A percentile compares a stretch with the other conserved stretches of the same genome.
phyloP scores from a whole-genome alignment of 2,888 invertebrate species.

The Ypsolopha sequella region DNA sequence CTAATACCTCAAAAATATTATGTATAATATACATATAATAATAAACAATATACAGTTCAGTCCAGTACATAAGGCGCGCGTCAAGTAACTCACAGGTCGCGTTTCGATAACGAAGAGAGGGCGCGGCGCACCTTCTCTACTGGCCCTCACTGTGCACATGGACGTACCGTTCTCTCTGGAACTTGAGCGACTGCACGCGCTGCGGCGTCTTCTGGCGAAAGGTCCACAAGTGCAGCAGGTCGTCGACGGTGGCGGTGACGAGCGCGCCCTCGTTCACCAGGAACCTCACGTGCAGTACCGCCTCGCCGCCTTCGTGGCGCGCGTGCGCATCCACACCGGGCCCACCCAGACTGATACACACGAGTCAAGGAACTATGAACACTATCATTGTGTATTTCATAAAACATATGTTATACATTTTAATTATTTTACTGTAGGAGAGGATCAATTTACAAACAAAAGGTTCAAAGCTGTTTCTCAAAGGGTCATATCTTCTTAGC shows the following conservation, averaged over 20 bases:
- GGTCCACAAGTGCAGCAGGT: constrained; percentile 97
- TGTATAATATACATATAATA: no score
- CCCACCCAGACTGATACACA: constrained; percentile 83
- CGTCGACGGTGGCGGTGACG: constrained; percentile 95
- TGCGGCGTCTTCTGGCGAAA: constrained; percentile 94
- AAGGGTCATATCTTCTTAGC: no score
- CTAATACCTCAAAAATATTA: no score
- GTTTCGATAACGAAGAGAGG: no score
- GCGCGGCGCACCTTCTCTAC: no score
- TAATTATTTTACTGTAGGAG: no score
- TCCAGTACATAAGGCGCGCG: not conserved
- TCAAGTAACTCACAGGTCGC: not conserved
- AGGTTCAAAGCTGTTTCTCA: no score
- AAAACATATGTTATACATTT: not conserved
- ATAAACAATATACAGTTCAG: no score
- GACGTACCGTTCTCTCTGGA: constrained; percentile 92
- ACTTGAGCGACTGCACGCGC: constrained; percentile 96
- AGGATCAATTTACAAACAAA: no score
- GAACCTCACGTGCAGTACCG: constrained; percentile 93
- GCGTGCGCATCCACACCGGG: constrained; percentile 97
- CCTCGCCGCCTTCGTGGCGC: constrained; percentile 83
- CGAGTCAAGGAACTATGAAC: constrained; percentile 28
- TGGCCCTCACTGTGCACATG: no score
- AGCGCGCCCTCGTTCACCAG: constrained; percentile 97
- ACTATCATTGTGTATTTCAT: not conserved